Evolutionary conservation across 37 sponge, comb jelly and placozoan genomes (phyloP), one percentile per base, ranked within the genome.

Genomic region (Petrosia ficiformis): DNA sequence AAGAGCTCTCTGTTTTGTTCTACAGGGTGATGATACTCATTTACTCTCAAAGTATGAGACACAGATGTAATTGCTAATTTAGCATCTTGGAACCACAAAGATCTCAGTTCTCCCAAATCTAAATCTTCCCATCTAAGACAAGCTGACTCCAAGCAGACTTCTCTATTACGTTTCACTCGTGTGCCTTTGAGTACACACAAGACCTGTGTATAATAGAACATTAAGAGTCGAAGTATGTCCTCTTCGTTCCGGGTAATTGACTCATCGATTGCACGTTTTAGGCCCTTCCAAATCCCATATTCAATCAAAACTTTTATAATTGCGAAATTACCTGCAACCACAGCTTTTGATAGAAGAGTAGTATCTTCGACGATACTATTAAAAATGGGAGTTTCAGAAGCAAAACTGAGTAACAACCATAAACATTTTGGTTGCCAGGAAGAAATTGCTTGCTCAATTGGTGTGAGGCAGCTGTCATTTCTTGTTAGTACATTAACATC

Each of bases 141-240:
- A 26, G 19, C 44, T 29, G 65, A 29, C 66, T 35, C 28, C 65
- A 61, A n/a, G 22, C 25, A 6, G n/a, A 61, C 28, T 11, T 59
- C 3, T 22, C 67, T 1, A 35, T 38, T 74, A 2, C 39, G 40
- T 34, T 64, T 82, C 0, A 66, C 43, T 14, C 68, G 43, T 3
- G 78, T 19, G 29, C 31, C 61, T 67, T 77, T 52, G 41, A 61
- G 2, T 30, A 66, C 31, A 57, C 70, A 70, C 3, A 71, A 31
- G 34, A 84, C 77, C 34, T 84, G 81, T 11, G 81, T 86, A 52
- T 86, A 71, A 37, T 78, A 88, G 70, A 59, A 82, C 65, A 88
- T 65, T 3, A 88, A 70, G 3, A 73, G 30, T 3, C 83, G 61
- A 0, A 82, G 42, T 4, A 73, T 68, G 38, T 60, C 83, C 14